phyloP scores from a whole-genome alignment of 37 sponge, comb jelly and placozoan species.

The Lycopodina hypogea region DNA sequence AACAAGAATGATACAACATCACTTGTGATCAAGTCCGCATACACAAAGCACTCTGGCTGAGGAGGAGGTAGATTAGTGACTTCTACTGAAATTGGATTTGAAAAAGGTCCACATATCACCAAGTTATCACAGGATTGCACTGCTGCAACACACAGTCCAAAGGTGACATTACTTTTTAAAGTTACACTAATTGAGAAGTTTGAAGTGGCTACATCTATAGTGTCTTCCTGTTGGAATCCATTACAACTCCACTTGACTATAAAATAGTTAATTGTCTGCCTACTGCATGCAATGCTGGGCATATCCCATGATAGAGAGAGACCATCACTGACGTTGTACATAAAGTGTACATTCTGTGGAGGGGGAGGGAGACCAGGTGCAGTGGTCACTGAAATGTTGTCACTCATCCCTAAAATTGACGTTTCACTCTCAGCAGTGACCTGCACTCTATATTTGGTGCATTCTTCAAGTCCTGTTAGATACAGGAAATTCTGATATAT shows the following conservation, averaged over 20 bases:
- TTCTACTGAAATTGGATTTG: background rate
- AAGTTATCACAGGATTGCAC: constrained; percentile 1
- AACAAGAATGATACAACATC: background rate
- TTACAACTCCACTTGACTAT: constrained; percentile 17
- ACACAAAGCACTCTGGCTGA: constrained; percentile 4
- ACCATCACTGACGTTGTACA: background rate
- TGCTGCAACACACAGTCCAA: background rate
- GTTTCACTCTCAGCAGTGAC: background rate
- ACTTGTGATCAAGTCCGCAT: background rate
- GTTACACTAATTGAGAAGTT: background rate
- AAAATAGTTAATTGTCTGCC: background rate
- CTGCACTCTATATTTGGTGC: background rate
- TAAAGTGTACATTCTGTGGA: background rate
- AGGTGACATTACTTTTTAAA: background rate
- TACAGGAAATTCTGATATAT: background rate
- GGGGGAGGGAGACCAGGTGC: background rate
- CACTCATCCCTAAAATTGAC: too few relatives aligned
- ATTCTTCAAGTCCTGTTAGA: background rate
- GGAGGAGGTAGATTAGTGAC: background rate
- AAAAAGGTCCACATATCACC: background rate
- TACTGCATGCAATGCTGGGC: too few relatives aligned
- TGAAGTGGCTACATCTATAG: background rate
- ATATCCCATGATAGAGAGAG: background rate
- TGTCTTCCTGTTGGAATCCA: background rate
- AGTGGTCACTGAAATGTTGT: background rate